phyloP scores from a whole-genome alignment of 2,797 vertebrate genomes.

The Poeciliopsis turneri region DNA sequence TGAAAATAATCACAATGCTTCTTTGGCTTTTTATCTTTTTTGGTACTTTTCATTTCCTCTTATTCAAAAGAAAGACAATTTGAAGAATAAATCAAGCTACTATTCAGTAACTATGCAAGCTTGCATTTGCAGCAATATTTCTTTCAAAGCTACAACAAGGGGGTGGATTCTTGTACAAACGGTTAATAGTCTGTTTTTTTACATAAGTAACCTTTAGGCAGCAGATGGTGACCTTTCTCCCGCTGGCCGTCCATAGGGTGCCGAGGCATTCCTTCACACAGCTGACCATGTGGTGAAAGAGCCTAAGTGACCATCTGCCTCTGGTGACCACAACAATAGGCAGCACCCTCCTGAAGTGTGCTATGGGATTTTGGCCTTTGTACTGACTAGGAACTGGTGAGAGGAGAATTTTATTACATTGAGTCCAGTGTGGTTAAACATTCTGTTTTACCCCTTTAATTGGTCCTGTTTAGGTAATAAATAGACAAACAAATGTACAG shows the following conservation, averaged over 20 bases:
- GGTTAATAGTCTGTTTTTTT: slow-evolving; percentile 37
- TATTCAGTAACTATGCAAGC: not conserved
- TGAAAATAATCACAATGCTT: not conserved
- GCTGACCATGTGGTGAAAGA: slow-evolving; percentile 58
- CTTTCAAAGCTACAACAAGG: slow-evolving; percentile 5
- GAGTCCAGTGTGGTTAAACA: slow-evolving; percentile 6
- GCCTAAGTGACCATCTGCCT: slow-evolving; percentile 76
- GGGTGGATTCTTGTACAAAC: slow-evolving; percentile 29
- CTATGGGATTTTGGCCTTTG: slow-evolving; percentile 60
- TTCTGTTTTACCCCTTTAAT: not conserved
- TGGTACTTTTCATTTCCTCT: not conserved
- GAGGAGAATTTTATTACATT: slow-evolving; percentile 27
- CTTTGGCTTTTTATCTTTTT: not conserved
- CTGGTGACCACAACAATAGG: slow-evolving; percentile 65
- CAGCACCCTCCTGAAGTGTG: slow-evolving; percentile 69
- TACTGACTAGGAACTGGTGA: slow-evolving; percentile 39
- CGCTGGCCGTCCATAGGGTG: slow-evolving; percentile 57
- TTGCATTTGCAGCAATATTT: slow-evolving; percentile 2
- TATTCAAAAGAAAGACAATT: not conserved
- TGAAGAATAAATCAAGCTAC: not conserved
- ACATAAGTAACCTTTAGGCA: slow-evolving; percentile 62
- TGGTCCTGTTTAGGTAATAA: not conserved
- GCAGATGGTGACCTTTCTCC: slow-evolving; percentile 77
- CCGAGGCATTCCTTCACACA: slow-evolving; percentile 73
- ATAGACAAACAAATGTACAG: slow-evolving; percentile 13